These are phyloP conservation scores for Psittacula echo DNA, from an alignment of 2,797 vertebrate genomes.

Conservation along the genomic window DNA sequence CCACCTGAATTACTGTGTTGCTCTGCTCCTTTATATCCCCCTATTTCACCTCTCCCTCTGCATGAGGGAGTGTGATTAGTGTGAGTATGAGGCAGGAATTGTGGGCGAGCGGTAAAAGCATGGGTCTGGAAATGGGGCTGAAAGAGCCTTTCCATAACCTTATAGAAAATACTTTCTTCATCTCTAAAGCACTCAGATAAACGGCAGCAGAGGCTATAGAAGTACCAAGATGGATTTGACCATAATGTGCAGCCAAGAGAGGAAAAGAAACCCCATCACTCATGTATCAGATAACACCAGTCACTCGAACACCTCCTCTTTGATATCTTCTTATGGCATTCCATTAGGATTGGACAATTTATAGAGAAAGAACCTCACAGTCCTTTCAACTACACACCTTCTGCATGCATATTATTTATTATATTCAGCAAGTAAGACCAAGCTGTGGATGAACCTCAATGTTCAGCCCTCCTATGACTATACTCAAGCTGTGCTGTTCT, in stretches of 20 bases:
- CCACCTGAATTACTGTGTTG: not conserved
- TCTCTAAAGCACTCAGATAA: not conserved
- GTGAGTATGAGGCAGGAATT: not conserved
- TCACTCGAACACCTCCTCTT: not conserved
- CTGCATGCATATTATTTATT: not conserved
- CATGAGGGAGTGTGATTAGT: accelerated
- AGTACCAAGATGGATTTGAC: not conserved
- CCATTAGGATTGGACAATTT: not conserved
- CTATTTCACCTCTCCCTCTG: not conserved
- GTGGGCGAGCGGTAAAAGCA: not conserved
- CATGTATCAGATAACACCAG: not conserved
- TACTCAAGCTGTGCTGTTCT: not conserved
- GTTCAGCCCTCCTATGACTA: not conserved
- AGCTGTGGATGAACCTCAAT: not conserved
- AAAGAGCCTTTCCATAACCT: not conserved
- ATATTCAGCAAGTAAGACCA: not conserved
- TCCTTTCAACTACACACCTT: not conserved
- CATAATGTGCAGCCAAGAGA: accelerated
- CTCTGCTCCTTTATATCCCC: not conserved
- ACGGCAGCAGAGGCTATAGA: not conserved
- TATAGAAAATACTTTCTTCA: not conserved
- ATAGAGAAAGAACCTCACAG: not conserved
- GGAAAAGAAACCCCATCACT: not conserved
- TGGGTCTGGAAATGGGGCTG: not conserved
- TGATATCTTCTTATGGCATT: not conserved